Conservation (phyloP, 2,797 vertebrate genomes). For the Poecilia picta region DNA sequence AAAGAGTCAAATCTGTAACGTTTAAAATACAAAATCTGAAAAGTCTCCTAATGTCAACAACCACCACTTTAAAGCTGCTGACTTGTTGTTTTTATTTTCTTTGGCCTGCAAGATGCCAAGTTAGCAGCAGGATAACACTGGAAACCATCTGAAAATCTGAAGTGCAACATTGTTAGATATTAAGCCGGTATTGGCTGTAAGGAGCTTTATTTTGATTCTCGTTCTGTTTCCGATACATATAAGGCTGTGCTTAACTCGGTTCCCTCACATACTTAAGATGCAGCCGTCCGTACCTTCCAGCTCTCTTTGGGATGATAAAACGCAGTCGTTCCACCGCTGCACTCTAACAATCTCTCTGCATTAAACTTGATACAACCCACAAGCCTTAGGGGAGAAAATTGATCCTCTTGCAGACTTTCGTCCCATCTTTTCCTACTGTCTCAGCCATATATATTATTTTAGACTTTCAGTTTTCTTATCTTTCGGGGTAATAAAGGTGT, state of each 20-base stretch:
- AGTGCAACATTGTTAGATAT: background rate
- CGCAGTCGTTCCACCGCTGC: slow-evolving; percentile 28
- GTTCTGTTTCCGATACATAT: background rate
- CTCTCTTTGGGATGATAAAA: slow-evolving; percentile 39
- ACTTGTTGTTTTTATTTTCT: background rate
- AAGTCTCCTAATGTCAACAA: background rate
- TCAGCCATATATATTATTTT: background rate
- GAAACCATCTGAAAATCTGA: background rate
- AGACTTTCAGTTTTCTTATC: background rate
- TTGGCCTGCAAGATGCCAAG: background rate
- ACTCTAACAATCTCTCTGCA: slow-evolving; percentile 36
- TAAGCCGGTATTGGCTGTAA: background rate
- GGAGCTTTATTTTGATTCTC: background rate
- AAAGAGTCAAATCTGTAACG: no score
- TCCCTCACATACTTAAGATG: background rate
- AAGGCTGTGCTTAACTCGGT: background rate
- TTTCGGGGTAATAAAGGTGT: background rate
- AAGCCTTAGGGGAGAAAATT: slow-evolving; percentile 16
- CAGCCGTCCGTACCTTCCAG: slow-evolving; percentile 16
- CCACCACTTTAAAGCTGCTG: background rate
- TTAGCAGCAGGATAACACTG: background rate
- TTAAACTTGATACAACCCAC: slow-evolving; percentile 39
- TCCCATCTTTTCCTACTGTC: background rate
- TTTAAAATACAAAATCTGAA: background rate
- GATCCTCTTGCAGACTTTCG: background rate